Conservation (phyloP, 2,888 invertebrate genomes). For the Tinea semifulvella region DNA sequence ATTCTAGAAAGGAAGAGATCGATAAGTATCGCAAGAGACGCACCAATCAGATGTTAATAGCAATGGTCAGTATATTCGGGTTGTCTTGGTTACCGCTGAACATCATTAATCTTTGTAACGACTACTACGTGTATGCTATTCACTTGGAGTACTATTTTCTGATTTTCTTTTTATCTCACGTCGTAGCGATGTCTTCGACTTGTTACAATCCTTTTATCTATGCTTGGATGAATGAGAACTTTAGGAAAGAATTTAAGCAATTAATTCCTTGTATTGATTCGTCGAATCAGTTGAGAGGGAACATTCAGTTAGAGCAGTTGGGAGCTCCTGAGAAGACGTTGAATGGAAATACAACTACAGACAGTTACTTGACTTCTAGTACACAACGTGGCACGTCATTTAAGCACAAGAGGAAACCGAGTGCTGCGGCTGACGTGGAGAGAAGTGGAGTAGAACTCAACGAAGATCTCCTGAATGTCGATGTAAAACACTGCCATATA, state of each 20-base stretch:
- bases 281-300: conserved; percentile 43
- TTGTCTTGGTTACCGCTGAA: conserved; percentile 96
- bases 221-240: conserved; percentile 97
- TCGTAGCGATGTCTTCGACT: conserved; percentile 94
- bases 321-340: conserved; percentile 72
- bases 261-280: conserved; percentile 73
- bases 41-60: conserved; percentile 96
- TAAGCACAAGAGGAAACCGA: conserved; percentile 62
- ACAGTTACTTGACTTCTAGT: conserved; percentile 68
- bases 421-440: conserved; percentile 70
- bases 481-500: conserved; percentile 59
- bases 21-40: conserved; percentile 90
- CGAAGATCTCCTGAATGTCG: conserved; percentile 50
- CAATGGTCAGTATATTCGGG: conserved; percentile 97
- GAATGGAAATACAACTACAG: conserved; percentile 79
- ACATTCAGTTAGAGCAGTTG: conserved; percentile 58
- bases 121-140: conserved; percentile 77
- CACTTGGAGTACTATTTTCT: conserved; percentile 85
- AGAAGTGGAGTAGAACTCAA: conserved; percentile 59
- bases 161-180: conserved; percentile 90
- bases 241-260: conserved; percentile 91
- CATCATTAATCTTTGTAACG: conserved; percentile 85
- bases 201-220: conserved; percentile 97
- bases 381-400: conserved; percentile 63
- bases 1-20: conserved; percentile 86